Evolutionary conservation across 2,797 vertebrate genomes (phyloP).

Genomic region (Etheostoma perlongum): DNA sequence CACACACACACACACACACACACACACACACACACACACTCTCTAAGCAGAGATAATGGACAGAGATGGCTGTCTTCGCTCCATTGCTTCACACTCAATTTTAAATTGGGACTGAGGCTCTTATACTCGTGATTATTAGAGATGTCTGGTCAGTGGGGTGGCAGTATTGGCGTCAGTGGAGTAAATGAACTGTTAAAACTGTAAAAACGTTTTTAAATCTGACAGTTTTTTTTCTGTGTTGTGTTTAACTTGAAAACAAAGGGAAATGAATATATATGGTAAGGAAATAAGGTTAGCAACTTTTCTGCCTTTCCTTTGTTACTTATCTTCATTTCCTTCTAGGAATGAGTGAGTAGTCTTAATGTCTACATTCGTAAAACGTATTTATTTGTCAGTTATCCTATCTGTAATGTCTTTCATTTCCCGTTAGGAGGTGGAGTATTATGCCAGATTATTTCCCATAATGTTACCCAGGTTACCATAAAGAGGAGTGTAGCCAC

Average conservation of each 20-base stretch:
- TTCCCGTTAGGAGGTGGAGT: no score
- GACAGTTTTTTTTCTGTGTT: no score
- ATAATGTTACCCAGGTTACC: no score
- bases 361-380: background rate
- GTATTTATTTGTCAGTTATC: no score
- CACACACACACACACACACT: background rate
- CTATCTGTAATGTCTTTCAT: background rate
- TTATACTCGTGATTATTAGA: no score
- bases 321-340: background rate
- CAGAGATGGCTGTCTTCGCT: constrained; percentile 10
- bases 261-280: no score
- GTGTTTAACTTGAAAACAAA: no score
- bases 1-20: constrained; percentile 9
- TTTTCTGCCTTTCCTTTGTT: background rate
- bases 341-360: background rate
- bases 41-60: constrained; percentile 43
- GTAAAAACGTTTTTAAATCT: background rate
- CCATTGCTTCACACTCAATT: constrained; percentile 3
- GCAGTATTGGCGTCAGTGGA: background rate
- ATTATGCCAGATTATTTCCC: no score
- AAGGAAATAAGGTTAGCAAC: no score
- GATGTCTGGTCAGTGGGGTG: background rate
- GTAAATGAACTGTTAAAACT: background rate
- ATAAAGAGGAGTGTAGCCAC: no score
- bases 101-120: background rate